Evolutionary conservation across 2,888 invertebrate genomes (phyloP).

Genomic region (Aphidius colemani): DNA sequence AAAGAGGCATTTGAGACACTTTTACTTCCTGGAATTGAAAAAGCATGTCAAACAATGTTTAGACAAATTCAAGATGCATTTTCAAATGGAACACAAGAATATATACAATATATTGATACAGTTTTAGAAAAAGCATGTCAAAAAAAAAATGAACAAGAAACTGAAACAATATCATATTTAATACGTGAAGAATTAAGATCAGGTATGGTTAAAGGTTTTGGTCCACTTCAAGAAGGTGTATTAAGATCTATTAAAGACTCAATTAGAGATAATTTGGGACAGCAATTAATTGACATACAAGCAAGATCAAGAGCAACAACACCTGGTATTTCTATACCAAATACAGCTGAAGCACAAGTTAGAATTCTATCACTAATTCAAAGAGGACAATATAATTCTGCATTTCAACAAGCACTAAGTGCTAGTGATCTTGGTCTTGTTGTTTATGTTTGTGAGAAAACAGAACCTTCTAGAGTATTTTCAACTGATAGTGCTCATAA

Average conservation of each 20-base stretch:
- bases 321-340: constrained; percentile 68
- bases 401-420: constrained; percentile 88
- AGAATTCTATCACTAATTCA: constrained; percentile 53
- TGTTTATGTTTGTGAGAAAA: constrained; percentile 83
- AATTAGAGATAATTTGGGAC: constrained; percentile 53
- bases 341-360: constrained; percentile 51
- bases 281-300: constrained; percentile 53
- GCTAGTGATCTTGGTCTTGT: constrained; percentile 88
- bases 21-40: constrained; percentile 85
- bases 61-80: constrained; percentile 88
- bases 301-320: constrained; percentile 73
- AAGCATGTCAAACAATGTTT: constrained; percentile 84
- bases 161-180: constrained; percentile 44
- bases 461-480: constrained; percentile 81
- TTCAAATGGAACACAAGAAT: constrained; percentile 86
- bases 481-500: constrained; percentile 60
- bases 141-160: constrained; percentile 52
- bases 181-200: constrained; percentile 52
- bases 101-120: constrained; percentile 62
- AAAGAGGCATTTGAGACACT: constrained; percentile 76
- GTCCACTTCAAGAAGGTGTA: constrained; percentile 49
- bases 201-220: constrained; percentile 48
- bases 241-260: constrained; percentile 52
- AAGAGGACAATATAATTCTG: constrained; percentile 79
- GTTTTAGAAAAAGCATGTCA: constrained; percentile 61